phyloP scores from a whole-genome alignment of 2,797 vertebrate genomes.

The Peromyscus aztecus region DNA sequence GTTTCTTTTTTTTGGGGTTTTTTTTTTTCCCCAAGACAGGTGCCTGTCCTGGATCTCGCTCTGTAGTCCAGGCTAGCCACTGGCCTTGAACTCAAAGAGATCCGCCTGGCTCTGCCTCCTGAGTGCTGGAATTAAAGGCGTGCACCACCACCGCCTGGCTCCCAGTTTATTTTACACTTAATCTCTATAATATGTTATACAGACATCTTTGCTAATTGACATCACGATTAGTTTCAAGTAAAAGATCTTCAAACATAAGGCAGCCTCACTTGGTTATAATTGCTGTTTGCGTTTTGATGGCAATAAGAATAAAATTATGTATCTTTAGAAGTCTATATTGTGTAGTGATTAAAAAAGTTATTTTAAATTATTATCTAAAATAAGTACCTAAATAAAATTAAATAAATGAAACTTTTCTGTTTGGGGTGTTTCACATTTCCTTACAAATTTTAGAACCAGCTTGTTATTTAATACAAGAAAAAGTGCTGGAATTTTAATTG shows the following conservation, averaged over 20 bases:
- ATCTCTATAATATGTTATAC: slow-evolving; percentile 33
- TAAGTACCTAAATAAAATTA: background rate
- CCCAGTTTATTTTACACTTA: slow-evolving; percentile 28
- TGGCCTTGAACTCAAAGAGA: too few species aligned
- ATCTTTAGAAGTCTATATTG: background rate
- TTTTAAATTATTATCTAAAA: background rate
- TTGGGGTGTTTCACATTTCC: background rate
- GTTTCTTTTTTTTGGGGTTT: background rate
- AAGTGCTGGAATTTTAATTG: background rate
- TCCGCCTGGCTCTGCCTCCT: too few species aligned
- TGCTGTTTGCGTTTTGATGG: slow-evolving; percentile 50
- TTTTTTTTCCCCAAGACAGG: too few species aligned
- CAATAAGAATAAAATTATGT: slow-evolving; percentile 6
- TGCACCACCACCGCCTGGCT: too few species aligned
- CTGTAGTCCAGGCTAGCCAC: too few species aligned
- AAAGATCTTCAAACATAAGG: slow-evolving; percentile 10
- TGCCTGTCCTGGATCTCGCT: too few species aligned
- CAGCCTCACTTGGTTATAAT: background rate
- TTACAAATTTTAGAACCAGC: background rate
- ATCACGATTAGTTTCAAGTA: slow-evolving; percentile 51
- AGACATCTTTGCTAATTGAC: slow-evolving; percentile 42
- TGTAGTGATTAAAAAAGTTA: background rate
- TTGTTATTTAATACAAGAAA: background rate
- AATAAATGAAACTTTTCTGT: background rate
- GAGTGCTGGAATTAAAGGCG: too few species aligned